Conservation (phyloP, 2,113 vertebrate genomes). For the Neofelis nebulosa region DNA sequence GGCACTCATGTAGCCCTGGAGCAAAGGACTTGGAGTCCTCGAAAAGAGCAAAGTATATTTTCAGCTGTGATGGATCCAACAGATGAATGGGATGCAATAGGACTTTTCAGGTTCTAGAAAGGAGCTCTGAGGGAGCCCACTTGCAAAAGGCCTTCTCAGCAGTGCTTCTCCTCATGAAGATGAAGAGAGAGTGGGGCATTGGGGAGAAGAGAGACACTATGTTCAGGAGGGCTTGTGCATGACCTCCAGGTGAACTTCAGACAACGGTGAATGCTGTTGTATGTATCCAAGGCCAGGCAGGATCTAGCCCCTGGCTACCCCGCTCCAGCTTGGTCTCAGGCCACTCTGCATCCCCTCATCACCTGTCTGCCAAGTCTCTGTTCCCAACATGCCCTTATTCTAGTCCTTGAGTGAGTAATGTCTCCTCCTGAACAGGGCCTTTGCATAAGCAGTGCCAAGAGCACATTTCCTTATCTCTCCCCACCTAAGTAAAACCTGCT, state of each 20-base stretch:
- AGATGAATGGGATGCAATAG: too few relatives aligned
- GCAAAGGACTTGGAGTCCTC: not conserved
- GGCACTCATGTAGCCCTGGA: too few relatives aligned
- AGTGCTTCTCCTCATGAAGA: not conserved
- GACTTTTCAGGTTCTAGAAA: not conserved
- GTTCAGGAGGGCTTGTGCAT: not conserved
- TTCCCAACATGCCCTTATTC: not conserved
- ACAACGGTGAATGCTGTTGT: not conserved
- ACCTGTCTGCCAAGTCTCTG: not conserved
- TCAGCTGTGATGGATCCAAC: not conserved
- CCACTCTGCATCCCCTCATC: not conserved
- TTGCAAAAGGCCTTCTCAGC: not conserved
- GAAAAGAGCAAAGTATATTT: not conserved
- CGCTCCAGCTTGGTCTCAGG: not conserved
- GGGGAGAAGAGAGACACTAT: not conserved
- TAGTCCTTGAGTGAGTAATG: not conserved
- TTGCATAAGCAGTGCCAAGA: not conserved
- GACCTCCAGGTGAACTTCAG: not conserved
- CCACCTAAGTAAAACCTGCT: not conserved
- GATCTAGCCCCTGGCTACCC: not conserved
- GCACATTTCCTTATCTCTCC: not conserved
- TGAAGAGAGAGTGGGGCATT: not conserved
- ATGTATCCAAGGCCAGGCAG: accelerated
- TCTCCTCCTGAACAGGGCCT: not conserved
- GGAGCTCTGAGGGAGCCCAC: not conserved